Conservation (phyloP, 2,797 vertebrate genomes). For the Zenarchopterus dispar region DNA sequence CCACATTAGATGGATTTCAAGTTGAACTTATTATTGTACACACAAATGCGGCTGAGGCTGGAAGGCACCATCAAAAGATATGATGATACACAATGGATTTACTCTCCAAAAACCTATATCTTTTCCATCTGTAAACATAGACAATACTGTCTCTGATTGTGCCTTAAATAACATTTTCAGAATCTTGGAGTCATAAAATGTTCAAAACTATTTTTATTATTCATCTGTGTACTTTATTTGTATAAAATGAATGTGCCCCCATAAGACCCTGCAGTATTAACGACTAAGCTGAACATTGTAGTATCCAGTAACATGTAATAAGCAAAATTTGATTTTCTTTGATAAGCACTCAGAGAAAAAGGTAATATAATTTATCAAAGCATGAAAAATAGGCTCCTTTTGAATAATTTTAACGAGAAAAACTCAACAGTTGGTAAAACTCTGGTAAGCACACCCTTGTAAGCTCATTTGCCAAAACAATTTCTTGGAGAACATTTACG, state of each 20-base stretch:
- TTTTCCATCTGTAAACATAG: background rate
- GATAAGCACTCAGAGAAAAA: no score
- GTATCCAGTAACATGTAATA: no score
- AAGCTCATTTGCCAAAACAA: no score
- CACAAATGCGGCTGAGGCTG: background rate
- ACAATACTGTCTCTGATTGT: background rate
- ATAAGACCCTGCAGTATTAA: background rate
- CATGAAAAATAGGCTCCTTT: no score
- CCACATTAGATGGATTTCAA: slow-evolving; percentile 4
- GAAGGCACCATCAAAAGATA: background rate
- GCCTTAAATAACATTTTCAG: background rate
- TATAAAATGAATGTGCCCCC: no score
- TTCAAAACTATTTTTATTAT: background rate
- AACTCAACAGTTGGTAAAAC: no score
- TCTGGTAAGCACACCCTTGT: no score
- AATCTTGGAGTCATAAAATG: background rate
- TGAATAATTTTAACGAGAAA: no score
- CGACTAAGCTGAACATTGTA: background rate
- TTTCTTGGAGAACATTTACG: no score
- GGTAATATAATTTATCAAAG: no score
- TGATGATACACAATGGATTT: background rate
- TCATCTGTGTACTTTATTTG: no score
- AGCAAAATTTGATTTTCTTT: no score
- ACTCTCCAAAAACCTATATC: background rate
- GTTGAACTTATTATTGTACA: background rate